Evolutionary conservation across 2,113 vertebrate species (phyloP).

Genomic region (Gasterosteus aculeatus): DNA sequence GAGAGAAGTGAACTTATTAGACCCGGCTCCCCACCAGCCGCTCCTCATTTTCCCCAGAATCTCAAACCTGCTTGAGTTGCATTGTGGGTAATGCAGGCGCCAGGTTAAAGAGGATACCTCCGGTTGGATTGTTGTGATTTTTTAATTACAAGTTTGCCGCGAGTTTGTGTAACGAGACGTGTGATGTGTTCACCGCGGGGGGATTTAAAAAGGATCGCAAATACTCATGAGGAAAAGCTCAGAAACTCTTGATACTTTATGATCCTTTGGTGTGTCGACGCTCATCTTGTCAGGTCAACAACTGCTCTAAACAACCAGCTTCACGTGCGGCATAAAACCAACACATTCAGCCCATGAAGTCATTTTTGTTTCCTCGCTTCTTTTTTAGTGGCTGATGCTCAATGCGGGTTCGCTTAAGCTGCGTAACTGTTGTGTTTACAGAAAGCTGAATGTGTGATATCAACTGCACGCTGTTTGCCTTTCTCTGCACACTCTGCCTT

Average conservation of each 20-base stretch:
- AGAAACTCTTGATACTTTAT: neutral
- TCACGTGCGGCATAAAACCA: neutral
- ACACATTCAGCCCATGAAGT: neutral
- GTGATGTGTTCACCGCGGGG: neutral
- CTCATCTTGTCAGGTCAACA: neutral
- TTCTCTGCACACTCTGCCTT: constrained; percentile 41
- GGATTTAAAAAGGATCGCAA: constrained; percentile 2
- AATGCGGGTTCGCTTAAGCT: neutral
- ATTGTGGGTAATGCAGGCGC: neutral
- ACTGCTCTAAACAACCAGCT: neutral
- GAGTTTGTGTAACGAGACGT: neutral
- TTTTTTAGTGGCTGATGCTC: neutral
- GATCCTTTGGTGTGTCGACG: neutral
- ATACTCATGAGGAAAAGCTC: constrained; percentile 13
- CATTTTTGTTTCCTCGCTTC: neutral
- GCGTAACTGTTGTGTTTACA: constrained; percentile 1
- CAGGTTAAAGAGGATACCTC: neutral
- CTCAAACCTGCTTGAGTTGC: neutral
- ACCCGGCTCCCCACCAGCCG: too few species aligned
- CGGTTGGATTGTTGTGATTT: neutral
- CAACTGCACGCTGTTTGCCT: neutral
- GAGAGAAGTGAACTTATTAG: too few species aligned
- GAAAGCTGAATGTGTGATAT: constrained; percentile 34
- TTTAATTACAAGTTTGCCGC: neutral
- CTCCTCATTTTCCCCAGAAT: neutral